Base-by-base conservation (phyloP, 2,113 vertebrate genomes). In the Cromileptes altivelis region DNA sequence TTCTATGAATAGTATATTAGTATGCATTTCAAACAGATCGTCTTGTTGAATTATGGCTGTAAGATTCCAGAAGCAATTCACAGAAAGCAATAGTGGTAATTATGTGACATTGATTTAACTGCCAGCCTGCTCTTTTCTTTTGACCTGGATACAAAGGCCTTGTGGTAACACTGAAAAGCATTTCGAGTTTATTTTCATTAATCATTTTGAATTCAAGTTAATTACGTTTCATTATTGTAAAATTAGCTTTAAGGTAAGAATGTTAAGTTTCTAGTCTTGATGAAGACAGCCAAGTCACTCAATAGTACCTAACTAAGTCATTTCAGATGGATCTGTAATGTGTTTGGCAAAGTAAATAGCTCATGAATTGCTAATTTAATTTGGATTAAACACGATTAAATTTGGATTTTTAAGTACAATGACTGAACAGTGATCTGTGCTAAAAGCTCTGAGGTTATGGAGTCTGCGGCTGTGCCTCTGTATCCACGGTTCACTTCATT, bases 351-450 rank as follows among this genome's bases (percentile, higher is more conserved):
- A 70, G 52, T 77, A 85, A 86, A 91, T 33, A 70, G 25, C 85
- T 87, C 53, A 86, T 89, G 78, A 90, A 90, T 85, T 84, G 82
- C 74, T 89, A 85, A 82, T 87, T 72, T 30, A n/a, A 83, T 82
- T 82, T 56, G 65, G 65, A 82, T 78, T 77, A 23, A 71, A 52
- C 57, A 55, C 18, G 37, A 73, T 86, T 83, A 73, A 65, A 80
- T 80, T 84, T 37, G 27, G 70, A 80, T 67, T 82, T 85, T 78
- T 67, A 76, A 70, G 77, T 77, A 64, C 73, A 85, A 82, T 49
- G 82, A 75, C 37, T 75, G 71, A 79, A 84, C 60, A 50, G 47
- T 19, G 75, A 77, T 89, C 63, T 53, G 42, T 53, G 55, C 74
- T 68, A 30, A 78, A 84, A 63, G 68, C 72, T 79, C 12, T 25